These are phyloP conservation scores for Epinephelus awoara DNA, from an alignment of 2,797 vertebrate genomes.

Conservation along the genomic window DNA sequence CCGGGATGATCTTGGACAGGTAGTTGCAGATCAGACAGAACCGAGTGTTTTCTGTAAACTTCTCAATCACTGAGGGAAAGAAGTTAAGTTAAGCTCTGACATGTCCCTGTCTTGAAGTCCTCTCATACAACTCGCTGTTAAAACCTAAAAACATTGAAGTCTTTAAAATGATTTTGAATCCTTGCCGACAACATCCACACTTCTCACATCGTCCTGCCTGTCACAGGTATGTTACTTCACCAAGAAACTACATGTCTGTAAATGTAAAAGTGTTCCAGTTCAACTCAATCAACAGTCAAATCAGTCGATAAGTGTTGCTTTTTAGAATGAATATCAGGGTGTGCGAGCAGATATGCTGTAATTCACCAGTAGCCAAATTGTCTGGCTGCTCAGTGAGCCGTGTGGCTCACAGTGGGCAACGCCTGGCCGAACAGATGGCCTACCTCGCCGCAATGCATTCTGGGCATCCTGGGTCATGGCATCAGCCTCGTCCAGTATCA, in stretches of 20 bases:
- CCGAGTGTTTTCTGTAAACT: constrained; percentile 97
- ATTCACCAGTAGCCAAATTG: constrained; percentile 51
- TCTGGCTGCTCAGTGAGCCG: constrained; percentile 68
- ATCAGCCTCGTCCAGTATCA: constrained; percentile 98
- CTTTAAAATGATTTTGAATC: no score
- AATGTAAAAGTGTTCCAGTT: background rate
- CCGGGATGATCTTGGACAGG: constrained; percentile 98
- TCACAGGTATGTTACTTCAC: background rate
- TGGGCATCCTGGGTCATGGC: constrained; percentile 99
- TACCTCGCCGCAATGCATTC: constrained; percentile 97
- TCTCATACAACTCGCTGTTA: background rate
- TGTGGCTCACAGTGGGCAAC: constrained; percentile 77
- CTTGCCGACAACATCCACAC: background rate
- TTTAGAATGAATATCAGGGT: constrained; percentile 14
- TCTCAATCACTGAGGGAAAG: constrained; percentile 92
- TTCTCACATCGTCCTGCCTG: background rate
- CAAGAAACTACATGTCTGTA: background rate
- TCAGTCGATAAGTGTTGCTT: background rate
- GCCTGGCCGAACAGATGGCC: constrained; percentile 85
- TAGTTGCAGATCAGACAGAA: constrained; percentile 99
- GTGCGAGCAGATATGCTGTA: constrained; percentile 31
- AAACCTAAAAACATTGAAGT: background rate
- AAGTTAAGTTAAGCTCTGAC: background rate
- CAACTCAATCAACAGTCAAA: background rate
- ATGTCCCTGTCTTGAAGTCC: background rate